phyloP scores from a whole-genome alignment of 2,797 vertebrate species.

The Lutjanus argentimaculatus region DNA sequence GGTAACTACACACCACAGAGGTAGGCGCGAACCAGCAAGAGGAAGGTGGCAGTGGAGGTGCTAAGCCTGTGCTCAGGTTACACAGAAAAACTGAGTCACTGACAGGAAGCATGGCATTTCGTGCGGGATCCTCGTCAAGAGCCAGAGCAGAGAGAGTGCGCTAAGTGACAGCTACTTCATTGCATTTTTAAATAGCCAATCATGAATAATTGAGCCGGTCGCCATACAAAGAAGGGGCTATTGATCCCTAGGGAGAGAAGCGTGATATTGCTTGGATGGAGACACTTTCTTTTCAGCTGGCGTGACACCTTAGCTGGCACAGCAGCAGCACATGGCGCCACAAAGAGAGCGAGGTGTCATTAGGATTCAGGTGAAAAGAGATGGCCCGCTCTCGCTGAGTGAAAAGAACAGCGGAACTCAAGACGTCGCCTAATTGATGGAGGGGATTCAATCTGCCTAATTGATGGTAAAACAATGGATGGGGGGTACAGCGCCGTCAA shows the following conservation, averaged over 20 bases:
- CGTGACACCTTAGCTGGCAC: conserved; percentile 85
- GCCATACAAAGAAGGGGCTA: conserved; percentile 76
- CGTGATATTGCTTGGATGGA: conserved; percentile 77
- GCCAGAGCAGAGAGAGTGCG: conserved; percentile 84
- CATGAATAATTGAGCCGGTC: conserved; percentile 82
- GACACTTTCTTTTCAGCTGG: conserved; percentile 90
- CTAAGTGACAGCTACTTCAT: conserved; percentile 82
- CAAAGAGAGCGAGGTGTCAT: conserved; percentile 73
- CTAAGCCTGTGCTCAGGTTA: conserved; percentile 79
- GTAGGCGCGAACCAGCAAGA: conserved; percentile 65
- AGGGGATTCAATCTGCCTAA: conserved; percentile 80
- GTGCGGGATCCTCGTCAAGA: conserved; percentile 70
- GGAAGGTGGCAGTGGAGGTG: conserved; percentile 79
- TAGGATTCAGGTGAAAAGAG: conserved; percentile 73
- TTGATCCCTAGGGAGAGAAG: conserved; percentile 80
- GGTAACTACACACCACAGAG: conserved; percentile 81
- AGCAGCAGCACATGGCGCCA: conserved; percentile 73
- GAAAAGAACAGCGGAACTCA: conserved; percentile 79
- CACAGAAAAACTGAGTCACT: conserved; percentile 90
- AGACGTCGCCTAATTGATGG: conserved; percentile 74
- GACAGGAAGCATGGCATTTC: conserved; percentile 76
- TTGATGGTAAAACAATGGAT: conserved; percentile 74
- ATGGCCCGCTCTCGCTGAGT: conserved; percentile 69
- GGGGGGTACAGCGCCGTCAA: conserved; percentile 39
- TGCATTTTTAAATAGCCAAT: conserved; percentile 84